Conservation (phyloP, 2,113 vertebrate species). For the Campylorhamphus procurvoides region DNA sequence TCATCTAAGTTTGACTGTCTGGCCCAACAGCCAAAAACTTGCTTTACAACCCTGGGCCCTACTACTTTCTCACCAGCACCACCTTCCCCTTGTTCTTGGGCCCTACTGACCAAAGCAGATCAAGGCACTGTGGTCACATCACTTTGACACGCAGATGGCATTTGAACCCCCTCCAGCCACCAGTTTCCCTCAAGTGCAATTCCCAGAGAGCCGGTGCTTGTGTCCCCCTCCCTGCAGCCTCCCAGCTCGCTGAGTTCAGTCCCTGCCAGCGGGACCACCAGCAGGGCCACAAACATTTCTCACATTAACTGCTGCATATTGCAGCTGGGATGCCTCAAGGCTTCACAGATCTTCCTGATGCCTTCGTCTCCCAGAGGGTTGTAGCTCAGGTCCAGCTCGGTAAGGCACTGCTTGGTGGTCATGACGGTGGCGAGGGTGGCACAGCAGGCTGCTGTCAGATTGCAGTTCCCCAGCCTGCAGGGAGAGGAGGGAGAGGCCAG, state of each 20-base stretch:
- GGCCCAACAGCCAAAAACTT: background rate
- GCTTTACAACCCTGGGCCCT: background rate
- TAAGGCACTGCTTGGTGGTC: constrained; percentile 56
- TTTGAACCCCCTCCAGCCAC: background rate
- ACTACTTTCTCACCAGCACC: background rate
- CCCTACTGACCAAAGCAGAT: background rate
- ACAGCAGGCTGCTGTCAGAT: constrained; percentile 68
- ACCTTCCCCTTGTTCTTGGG: background rate
- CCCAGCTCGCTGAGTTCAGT: background rate
- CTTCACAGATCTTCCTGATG: constrained; percentile 69
- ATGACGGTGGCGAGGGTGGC: constrained; percentile 48
- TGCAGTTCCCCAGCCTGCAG: constrained; percentile 71
- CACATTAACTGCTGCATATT: constrained; percentile 69
- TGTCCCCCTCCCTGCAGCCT: background rate
- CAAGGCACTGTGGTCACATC: background rate
- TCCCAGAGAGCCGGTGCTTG: background rate
- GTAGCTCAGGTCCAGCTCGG: constrained; percentile 68
- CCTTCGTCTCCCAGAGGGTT: constrained; percentile 68
- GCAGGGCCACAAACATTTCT: constrained; percentile 3
- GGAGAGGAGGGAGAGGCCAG: background rate
- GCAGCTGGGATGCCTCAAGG: constrained; percentile 65
- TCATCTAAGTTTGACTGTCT: background rate
- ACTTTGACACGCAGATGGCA: background rate
- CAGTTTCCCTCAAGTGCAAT: background rate
- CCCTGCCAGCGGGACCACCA: background rate